phyloP scores from a whole-genome alignment of 2,113 vertebrate genomes.

The Ammospiza nelsoni region DNA sequence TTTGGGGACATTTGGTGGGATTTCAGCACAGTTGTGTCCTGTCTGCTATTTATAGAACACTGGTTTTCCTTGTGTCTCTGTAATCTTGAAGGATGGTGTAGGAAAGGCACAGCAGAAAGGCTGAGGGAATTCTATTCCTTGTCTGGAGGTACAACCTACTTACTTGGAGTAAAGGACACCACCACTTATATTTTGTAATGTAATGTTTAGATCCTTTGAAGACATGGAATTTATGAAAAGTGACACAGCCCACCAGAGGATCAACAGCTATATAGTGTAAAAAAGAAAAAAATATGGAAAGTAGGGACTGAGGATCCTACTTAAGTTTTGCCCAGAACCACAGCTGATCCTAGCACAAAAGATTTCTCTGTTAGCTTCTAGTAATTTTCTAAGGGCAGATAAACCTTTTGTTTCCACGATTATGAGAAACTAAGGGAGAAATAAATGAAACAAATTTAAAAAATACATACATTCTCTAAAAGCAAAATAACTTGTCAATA shows the following conservation, averaged over 20 bases:
- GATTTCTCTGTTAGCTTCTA: conserved; percentile 40
- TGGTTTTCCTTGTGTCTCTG: background rate
- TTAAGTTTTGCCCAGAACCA: conserved; percentile 36
- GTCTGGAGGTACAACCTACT: background rate
- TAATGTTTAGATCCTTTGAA: background rate
- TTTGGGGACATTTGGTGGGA: background rate
- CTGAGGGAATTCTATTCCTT: background rate
- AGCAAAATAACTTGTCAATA: background rate
- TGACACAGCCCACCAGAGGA: background rate
- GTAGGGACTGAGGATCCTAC: background rate
- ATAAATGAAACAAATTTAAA: background rate
- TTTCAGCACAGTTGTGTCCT: background rate
- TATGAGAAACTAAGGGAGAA: background rate
- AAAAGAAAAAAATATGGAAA: background rate
- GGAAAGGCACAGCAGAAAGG: background rate
- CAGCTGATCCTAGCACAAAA: conserved; percentile 36
- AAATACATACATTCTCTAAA: background rate
- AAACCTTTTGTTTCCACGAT: conserved; percentile 46
- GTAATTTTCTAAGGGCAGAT: conserved; percentile 40
- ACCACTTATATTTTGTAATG: background rate
- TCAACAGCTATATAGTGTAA: background rate
- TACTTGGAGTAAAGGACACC: background rate
- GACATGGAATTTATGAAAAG: background rate
- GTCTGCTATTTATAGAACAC: background rate
- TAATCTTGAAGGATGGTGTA: background rate